These are phyloP conservation scores for Sialia sialis DNA, from an alignment of 2,113 vertebrate species.

Conservation along the genomic window DNA sequence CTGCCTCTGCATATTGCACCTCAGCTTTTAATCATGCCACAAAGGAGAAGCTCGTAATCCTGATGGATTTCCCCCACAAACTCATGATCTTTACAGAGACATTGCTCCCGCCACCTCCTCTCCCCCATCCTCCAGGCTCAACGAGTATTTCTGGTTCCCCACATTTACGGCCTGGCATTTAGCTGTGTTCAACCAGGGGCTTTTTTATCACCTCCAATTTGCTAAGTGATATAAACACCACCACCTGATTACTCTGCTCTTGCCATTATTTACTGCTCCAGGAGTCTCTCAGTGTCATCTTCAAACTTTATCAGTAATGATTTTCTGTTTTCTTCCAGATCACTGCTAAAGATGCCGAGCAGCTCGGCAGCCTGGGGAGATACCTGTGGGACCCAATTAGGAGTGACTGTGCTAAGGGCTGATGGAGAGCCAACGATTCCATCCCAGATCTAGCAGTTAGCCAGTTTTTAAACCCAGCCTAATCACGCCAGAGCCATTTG, in stretches of 20 bases:
- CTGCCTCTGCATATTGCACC: background rate
- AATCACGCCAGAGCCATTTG: background rate
- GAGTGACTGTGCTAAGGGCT: background rate
- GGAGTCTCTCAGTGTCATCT: conserved; percentile 25
- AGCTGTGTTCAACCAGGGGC: background rate
- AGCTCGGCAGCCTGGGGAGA: background rate
- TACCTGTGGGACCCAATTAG: conserved; percentile 48
- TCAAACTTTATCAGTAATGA: conserved; percentile 54
- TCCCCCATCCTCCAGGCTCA: background rate
- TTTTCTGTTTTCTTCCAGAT: conserved; percentile 46
- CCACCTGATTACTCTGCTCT: background rate
- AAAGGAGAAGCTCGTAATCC: background rate
- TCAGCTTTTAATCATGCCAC: background rate
- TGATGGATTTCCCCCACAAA: conserved; percentile 11
- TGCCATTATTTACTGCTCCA: conserved; percentile 31
- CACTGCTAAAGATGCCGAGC: background rate
- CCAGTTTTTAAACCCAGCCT: background rate
- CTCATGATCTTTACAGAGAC: background rate
- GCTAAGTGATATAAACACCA: conserved; percentile 33
- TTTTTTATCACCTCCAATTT: conserved; percentile 47
- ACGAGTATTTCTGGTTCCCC: background rate
- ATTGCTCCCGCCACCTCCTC: background rate
- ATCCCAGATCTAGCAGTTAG: background rate
- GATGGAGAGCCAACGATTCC: background rate
- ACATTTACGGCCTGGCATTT: conserved; percentile 12